A percentile compares a stretch with the other conserved stretches of the same genome.
These are phyloP conservation scores for Heteromurus nitidus DNA, from an alignment of 2,888 invertebrate genomes.

Conservation along the genomic window DNA sequence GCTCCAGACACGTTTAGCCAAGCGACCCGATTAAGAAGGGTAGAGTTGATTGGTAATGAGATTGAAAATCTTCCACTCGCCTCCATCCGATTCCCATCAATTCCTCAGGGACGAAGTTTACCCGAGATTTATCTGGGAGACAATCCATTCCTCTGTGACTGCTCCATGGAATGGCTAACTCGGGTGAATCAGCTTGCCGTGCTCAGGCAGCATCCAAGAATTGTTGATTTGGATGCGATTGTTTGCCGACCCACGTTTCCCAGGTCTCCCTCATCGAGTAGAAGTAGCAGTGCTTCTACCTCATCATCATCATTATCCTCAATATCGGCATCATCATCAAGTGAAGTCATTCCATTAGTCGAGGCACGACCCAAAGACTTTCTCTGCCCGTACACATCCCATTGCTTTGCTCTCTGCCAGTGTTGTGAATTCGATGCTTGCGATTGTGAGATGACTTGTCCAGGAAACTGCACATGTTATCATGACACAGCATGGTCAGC, in stretches of 20 bases:
- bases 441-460: slow-evolving; percentile 98
- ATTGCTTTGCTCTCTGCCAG: slow-evolving; percentile 95
- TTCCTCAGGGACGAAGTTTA: slow-evolving; percentile 82
- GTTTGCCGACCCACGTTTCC: slow-evolving; percentile 88
- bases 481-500: slow-evolving; percentile 95
- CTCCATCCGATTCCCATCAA: slow-evolving; percentile 84
- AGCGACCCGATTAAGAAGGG: slow-evolving; percentile 87
- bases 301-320: slow-evolving; percentile 77
- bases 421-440: slow-evolving; percentile 98
- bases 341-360: slow-evolving; percentile 77
- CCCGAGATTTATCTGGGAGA: slow-evolving; percentile 96
- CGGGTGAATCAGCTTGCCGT: slow-evolving; percentile 88
- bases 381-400: slow-evolving; percentile 92
- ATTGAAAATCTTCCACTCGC: slow-evolving; percentile 91
- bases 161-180: slow-evolving; percentile 96
- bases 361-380: slow-evolving; percentile 88
- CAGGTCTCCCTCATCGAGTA: slow-evolving; percentile 75
- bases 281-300: not conserved
- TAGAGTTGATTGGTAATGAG: slow-evolving; percentile 93
- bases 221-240: slow-evolving; percentile 91
- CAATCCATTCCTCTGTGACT: slow-evolving; percentile 95
- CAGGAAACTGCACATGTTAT: slow-evolving; percentile 86
- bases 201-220: slow-evolving; percentile 88
- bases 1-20: slow-evolving; percentile 90
- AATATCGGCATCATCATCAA: slow-evolving; percentile 81